These are phyloP conservation scores for Monopterus albus DNA, from an alignment of 2,113 vertebrate genomes.

Conservation along the genomic window DNA sequence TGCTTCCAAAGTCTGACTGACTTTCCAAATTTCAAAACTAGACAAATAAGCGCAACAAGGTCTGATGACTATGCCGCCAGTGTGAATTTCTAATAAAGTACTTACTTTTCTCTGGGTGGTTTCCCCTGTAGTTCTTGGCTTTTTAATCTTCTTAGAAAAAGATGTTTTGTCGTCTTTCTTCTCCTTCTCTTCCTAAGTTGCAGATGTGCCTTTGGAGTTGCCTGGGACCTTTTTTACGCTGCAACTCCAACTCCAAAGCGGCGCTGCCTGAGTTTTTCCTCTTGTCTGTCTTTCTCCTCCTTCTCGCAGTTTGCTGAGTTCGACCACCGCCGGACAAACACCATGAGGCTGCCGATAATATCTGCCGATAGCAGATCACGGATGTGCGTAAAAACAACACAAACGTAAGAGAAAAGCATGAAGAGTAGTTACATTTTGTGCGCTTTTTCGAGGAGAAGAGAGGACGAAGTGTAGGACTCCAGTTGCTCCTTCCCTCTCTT, in stretches of 20 bases:
- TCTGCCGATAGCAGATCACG: slow-evolving; percentile 57
- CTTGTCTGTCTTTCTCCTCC: slow-evolving; percentile 66
- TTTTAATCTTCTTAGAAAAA: slow-evolving; percentile 49
- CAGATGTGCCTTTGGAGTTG: slow-evolving; percentile 75
- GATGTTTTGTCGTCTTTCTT: slow-evolving; percentile 23
- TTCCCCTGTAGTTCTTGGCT: slow-evolving; percentile 39
- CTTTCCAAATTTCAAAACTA: slow-evolving; percentile 62
- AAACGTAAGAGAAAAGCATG: slow-evolving; percentile 68
- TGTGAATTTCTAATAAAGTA: slow-evolving; percentile 36
- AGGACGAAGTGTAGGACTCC: slow-evolving; percentile 82
- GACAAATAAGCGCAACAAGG: slow-evolving; percentile 31
- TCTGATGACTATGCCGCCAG: slow-evolving; percentile 13
- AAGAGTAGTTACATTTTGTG: slow-evolving; percentile 77
- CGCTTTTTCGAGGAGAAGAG: slow-evolving; percentile 79
- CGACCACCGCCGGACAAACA: slow-evolving; percentile 59
- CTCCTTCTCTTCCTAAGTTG: slow-evolving; percentile 58
- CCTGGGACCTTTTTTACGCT: slow-evolving; percentile 64
- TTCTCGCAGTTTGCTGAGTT: slow-evolving; percentile 69
- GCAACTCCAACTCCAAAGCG: slow-evolving; percentile 78
- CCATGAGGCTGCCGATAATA: slow-evolving; percentile 61
- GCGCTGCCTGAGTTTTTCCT: slow-evolving; percentile 73
- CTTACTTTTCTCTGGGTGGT: slow-evolving; percentile 76
- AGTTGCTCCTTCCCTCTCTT: slow-evolving; percentile 84
- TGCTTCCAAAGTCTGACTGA: slow-evolving; percentile 21
- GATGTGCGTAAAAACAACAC: slow-evolving; percentile 63